Base-by-base conservation (phyloP, 2,113 vertebrate genomes). In the Nycticryphes semicollaris region DNA sequence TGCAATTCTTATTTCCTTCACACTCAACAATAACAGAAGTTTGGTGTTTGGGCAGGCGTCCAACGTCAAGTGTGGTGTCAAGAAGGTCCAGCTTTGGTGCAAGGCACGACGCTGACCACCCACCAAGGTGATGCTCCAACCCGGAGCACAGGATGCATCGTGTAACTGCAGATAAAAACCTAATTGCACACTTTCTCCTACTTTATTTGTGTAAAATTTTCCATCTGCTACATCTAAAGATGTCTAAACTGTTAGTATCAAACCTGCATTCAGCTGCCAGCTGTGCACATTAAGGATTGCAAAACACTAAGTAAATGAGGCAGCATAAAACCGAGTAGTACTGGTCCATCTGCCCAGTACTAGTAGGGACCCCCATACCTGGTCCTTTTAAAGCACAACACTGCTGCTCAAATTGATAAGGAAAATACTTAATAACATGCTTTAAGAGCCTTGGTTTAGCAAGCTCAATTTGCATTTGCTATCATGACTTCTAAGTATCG, bases 131-230 rank as follows among this genome's bases (percentile, higher is more conserved):
- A 98, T 97, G 97, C 97, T 98, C 97, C 94, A 92, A 97, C 97
- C 97, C 89, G 96, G 97, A 98, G 98, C 98, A 98, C 97, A 96
- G 97, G 98, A 98, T 98, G 97, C 97, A 97, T 97, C 96, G 54
- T 89, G 97, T 97, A 98, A 98, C 98, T 98, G 98, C 97, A 98
- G 98, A 98, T 98, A 98, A 98, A 98, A 98, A 98, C 97, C 98
- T 98, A 98, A 98, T 98, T 98, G 98, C 98, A 98, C 98, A 98
- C 98, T 98, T 98, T 98, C 98, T 98, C 98, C 98, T 98, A 98
- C 98, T 98, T 98, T 98, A 98, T 98, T 98, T 98, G 98, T 98
- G 98, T 98, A 98, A 98, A 98, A 98, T 98, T 98, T 98, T 98
- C 98, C 98, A 98, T 98, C 98, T 98, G 98, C 98, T 98, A 98